A percentile compares a stretch with the other conserved stretches of the same genome.
Evolutionary conservation across 2,888 invertebrate genomes (phyloP).

Genomic region (Lasioglossum oenotherae): DNA sequence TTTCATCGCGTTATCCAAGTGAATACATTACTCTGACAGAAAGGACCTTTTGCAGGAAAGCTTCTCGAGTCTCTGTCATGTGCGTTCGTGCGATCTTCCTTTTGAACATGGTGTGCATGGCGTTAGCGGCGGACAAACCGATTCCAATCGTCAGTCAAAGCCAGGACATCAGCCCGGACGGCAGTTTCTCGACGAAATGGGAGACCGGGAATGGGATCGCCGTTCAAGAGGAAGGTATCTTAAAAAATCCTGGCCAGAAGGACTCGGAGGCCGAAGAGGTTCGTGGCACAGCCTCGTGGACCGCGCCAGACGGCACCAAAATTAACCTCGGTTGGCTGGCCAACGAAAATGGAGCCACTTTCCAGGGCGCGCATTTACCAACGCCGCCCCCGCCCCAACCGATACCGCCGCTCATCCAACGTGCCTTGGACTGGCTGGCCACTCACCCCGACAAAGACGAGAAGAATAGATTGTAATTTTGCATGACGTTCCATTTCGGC

Average conservation of each 20-base stretch:
- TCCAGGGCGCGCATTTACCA: slow-evolving; percentile 83
- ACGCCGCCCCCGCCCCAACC: slow-evolving; percentile 81
- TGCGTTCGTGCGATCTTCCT: slow-evolving; percentile 42
- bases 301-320: slow-evolving; percentile 81
- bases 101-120: slow-evolving; percentile 43
- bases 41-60: background rate
- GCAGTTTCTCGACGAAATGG: slow-evolving; percentile 73
- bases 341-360: slow-evolving; percentile 83
- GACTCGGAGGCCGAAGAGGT: slow-evolving; percentile 79
- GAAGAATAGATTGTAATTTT: slow-evolving; percentile 60
- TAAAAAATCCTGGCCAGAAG: slow-evolving; percentile 79
- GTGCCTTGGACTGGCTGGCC: slow-evolving; percentile 80
- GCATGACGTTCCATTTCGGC: background rate
- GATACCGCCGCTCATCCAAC: slow-evolving; percentile 81
- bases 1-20: background rate
- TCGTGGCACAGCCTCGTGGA: slow-evolving; percentile 82
- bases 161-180: slow-evolving; percentile 76
- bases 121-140: slow-evolving; percentile 57
- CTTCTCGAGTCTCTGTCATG: slow-evolving; percentile 29
- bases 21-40: background rate
- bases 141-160: slow-evolving; percentile 75
- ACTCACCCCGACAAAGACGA: slow-evolving; percentile 77
- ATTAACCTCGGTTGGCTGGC: slow-evolving; percentile 82
- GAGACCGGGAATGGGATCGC: slow-evolving; percentile 83
- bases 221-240: slow-evolving; percentile 81